Base-by-base conservation (phyloP, 1,140 invertebrate species). In the Lamellibrachia luymesi region DNA sequence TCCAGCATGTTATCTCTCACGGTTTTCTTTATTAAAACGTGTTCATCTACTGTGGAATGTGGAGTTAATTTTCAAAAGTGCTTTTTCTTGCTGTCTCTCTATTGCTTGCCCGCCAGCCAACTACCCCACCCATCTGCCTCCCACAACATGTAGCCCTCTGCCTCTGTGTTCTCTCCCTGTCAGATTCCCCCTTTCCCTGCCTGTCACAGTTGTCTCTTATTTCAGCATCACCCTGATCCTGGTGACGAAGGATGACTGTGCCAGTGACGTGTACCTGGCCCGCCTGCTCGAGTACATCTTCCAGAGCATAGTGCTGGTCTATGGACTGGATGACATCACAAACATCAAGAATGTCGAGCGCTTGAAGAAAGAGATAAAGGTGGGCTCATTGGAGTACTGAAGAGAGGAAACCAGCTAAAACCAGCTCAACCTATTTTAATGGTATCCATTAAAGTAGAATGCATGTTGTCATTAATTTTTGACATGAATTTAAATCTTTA, bases 291-390 rank as follows among this genome's bases (percentile, higher is more conserved):
- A 97, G 89, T 97, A 97, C 89, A 97, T 98, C 89, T 98, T 98
- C 95, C 97, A 97, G 95, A 97, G 97, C 2, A 97, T 98, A 97
- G 97, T 98, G 13, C 97, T 98, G 89, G 97, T 97, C 93, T 97
- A 98, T 94, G 98, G 98, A 22, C 97, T 98, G 7, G 98, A 98
- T 93, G 97, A 98, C 94, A 96, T 98, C 49, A 97, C 97, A 94
- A 97, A 96, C 94, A 97, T 97, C 80, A 97, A 97, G 95, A 98
- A 98, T 96, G 96, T 98, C 90, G 98, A 98, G 95, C 97, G 97
- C 95, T 96, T 98, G 49, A 98, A 98, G 95, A 97, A 97, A 95
- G 98, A 98, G 94, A 96, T 98, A 92, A 97, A 98, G 94, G 97
- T 97, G 94, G n/a, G 27, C 22, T 27, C 91, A 94, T 94, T 93